Evolutionary conservation across 2,113 vertebrate species (phyloP), one percentile per base, ranked within the genome.

Genomic region (Oophaga pumilio): DNA sequence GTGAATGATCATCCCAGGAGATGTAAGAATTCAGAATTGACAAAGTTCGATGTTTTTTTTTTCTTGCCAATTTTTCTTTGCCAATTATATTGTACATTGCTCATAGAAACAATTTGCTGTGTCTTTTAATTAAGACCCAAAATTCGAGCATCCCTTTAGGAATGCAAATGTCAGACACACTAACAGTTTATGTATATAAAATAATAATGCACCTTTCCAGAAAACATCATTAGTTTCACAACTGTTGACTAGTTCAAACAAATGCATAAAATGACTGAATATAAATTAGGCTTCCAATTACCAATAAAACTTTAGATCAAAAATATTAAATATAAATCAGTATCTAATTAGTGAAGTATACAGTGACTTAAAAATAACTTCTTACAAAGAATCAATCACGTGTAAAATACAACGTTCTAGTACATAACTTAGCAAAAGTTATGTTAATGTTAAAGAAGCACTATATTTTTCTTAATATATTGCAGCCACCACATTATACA

Each of bases 241-340:
- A 78, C 4, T 56, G 13, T 28, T 80, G 53, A 80, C 78, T 14
- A 59, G 56, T 76, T 76, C 13, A 33, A 80, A 26, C 56, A 80
- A 33, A 60, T 33, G 60, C 26, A 80, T 59, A 80, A 60, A 80
- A 80, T 60, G 26, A 26, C 10, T 24, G 50, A 57, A 60, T 33
- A 59, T 60, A 60, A 28, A 80, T 60, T 22, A 80, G 78, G 52
- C 22, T 56, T 57, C 22, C 53, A 80, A 80, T 79, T 79, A 28
- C 52, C 14, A 59, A 60, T 60, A 60, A 60, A 33, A 60, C n/a
- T 9, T 10, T 2, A 80, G 52, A 79, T 79, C 53, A 79, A 28
- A 60, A 8, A 43, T 60, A 28, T 60, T 33, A 76, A 13, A 59
- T 28, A 20, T 9, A 59, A 28, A 22, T 18, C 24, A 20, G 56